phyloP scores from a whole-genome alignment of 2,888 invertebrate species.

The Chloromyia formosa region DNA sequence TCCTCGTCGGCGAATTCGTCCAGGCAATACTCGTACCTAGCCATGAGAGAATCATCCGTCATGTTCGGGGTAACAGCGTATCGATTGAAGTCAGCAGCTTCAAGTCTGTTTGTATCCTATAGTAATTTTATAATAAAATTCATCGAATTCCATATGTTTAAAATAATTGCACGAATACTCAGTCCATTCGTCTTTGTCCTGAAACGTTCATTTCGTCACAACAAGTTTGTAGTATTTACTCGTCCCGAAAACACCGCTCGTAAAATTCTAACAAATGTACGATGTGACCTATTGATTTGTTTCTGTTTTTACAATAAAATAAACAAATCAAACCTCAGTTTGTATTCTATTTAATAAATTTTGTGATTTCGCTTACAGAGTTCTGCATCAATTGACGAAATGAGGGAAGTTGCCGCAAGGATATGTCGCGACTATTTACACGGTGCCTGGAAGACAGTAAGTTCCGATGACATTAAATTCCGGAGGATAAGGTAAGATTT shows the following conservation, averaged over 20 bases:
- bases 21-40: not conserved
- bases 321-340: too few relatives aligned
- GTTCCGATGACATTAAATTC: constrained; percentile 78
- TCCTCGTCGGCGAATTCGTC: not conserved
- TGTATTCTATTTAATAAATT: too few relatives aligned
- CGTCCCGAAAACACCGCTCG: too few relatives aligned
- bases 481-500: constrained; percentile 81
- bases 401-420: constrained; percentile 82
- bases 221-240: too few relatives aligned
- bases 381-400: constrained; percentile 66
- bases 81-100: constrained; percentile 27
- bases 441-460: constrained; percentile 89
- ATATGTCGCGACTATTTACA: constrained; percentile 90
- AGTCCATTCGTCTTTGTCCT: not conserved
- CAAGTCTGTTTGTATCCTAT: not conserved
- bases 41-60: constrained; percentile 10
- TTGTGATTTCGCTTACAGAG: not conserved
- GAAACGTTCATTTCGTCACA: not conserved
- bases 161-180: not conserved
- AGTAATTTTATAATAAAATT: constrained; percentile 4
- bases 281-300: too few relatives aligned
- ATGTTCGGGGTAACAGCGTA: constrained; percentile 17
- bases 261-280: too few relatives aligned
- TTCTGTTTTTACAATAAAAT: too few relatives aligned
- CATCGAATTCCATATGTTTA: constrained; percentile 20